Percentiles rank a stretch among this genome's conserved stretches.
phyloP scores from a whole-genome alignment of 1,140 invertebrate genomes.

The Whitmania pigra region DNA sequence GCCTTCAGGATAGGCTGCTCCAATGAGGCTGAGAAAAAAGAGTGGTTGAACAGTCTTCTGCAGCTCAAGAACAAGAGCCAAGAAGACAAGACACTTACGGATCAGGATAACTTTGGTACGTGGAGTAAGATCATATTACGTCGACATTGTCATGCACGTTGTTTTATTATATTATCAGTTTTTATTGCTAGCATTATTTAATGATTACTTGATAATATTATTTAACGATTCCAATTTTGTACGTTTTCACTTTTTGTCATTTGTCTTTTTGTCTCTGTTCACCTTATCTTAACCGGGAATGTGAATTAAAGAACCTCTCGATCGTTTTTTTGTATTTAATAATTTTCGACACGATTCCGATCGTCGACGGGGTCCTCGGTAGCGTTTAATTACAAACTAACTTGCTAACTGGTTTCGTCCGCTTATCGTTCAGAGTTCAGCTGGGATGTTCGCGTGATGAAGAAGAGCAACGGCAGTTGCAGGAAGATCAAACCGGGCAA shows the following conservation, averaged over 20 bases:
- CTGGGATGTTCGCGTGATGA: background rate
- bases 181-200: too few species aligned
- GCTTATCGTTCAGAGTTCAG: background rate
- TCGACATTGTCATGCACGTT: too few species aligned
- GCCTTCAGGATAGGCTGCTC: conserved; percentile 8
- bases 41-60: background rate
- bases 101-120: background rate
- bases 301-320: background rate
- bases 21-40: background rate
- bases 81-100: background rate
- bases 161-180: too few species aligned
- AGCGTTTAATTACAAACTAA: too few species aligned
- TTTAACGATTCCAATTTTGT: background rate
- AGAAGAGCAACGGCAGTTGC: background rate
- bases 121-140: too few species aligned
- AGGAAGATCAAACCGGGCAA: background rate
- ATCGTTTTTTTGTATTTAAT: too few species aligned
- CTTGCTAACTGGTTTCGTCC: background rate
- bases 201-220: background rate
- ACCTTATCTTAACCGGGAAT: too few species aligned
- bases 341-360: too few species aligned
- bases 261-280: background rate
- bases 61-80: conserved; percentile 5
- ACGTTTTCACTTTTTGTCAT: background rate
- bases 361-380: too few species aligned